phyloP scores from a whole-genome alignment of 2,797 vertebrate species.

The Eremophila alpestris region DNA sequence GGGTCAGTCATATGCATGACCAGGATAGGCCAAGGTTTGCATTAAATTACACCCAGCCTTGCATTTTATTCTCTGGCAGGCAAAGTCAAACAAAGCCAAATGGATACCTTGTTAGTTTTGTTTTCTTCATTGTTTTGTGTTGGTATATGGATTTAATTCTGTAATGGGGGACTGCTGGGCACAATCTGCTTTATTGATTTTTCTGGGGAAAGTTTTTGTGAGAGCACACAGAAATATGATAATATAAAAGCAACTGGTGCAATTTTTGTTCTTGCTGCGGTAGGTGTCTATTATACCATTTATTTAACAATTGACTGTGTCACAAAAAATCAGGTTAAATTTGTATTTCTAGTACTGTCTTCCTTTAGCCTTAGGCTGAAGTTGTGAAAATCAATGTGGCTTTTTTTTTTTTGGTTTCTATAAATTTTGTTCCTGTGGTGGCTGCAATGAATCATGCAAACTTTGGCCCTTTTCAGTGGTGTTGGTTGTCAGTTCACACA shows the following conservation, averaged over 20 bases:
- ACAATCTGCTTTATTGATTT: conserved; percentile 81
- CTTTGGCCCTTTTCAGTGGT: neutral
- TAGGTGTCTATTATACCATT: neutral
- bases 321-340: conserved; percentile 53
- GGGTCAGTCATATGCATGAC: conserved; percentile 84
- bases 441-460: neutral
- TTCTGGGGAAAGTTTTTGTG: conserved; percentile 67
- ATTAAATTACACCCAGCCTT: conserved; percentile 87
- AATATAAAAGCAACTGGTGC: conserved; percentile 65
- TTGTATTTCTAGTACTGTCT: conserved; percentile 7
- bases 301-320: conserved; percentile 45
- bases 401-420: neutral
- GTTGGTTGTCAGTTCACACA: neutral
- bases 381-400: neutral
- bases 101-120: conserved; percentile 81
- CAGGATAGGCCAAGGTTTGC: conserved; percentile 85
- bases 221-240: conserved; percentile 63
- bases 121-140: conserved; percentile 81
- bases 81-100: conserved; percentile 85
- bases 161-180: conserved; percentile 81
- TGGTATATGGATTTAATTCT: conserved; percentile 88
- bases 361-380: neutral
- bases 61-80: conserved; percentile 75
- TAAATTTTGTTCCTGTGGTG: neutral
- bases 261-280: conserved; percentile 33